A percentile compares a stretch with the other conserved stretches of the same genome.
These are phyloP conservation scores for Cosmopolites sordidus DNA, from an alignment of 2,888 invertebrate species.

Conservation along the genomic window DNA sequence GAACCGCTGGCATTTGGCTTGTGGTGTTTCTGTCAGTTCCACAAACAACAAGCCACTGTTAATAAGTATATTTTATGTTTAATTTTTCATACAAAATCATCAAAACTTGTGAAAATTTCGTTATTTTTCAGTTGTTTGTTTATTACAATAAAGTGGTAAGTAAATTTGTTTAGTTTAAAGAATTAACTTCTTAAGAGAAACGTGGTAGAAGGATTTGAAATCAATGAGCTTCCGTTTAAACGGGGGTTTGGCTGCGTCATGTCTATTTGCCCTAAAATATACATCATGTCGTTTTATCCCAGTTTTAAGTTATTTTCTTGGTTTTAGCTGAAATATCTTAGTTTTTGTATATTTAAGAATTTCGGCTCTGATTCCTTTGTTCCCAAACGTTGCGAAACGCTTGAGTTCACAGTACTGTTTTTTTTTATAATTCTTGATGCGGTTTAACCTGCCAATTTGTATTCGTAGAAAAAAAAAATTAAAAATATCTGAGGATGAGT, in stretches of 20 bases:
- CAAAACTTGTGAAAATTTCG: constrained; percentile 16
- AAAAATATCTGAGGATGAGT: too few relatives aligned
- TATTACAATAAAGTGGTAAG: constrained; percentile 23
- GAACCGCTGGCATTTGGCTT: constrained; percentile 11
- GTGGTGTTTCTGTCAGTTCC: constrained; percentile 13
- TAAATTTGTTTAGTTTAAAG: background rate
- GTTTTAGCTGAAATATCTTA: too few relatives aligned
- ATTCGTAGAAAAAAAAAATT: too few relatives aligned
- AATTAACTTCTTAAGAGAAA: background rate
- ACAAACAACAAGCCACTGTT: constrained; percentile 23
- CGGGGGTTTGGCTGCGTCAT: constrained; percentile 24
- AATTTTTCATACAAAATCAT: constrained; percentile 14
- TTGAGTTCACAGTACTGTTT: constrained; percentile 7
- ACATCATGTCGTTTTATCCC: background rate
- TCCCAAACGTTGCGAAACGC: constrained; percentile 13
- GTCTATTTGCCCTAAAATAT: constrained; percentile 11
- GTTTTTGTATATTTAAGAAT: too few relatives aligned
- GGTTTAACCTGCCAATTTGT: background rate
- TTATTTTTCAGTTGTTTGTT: constrained; percentile 13
- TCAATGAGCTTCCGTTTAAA: constrained; percentile 11
- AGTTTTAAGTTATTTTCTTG: constrained; percentile 2
- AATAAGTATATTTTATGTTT: constrained; percentile 13
- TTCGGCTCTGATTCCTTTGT: constrained; percentile 11
- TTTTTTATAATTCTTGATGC: background rate
- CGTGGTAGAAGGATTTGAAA: background rate